Base-by-base conservation (phyloP, 2,797 vertebrate species). In the Clarias platycephalus region DNA sequence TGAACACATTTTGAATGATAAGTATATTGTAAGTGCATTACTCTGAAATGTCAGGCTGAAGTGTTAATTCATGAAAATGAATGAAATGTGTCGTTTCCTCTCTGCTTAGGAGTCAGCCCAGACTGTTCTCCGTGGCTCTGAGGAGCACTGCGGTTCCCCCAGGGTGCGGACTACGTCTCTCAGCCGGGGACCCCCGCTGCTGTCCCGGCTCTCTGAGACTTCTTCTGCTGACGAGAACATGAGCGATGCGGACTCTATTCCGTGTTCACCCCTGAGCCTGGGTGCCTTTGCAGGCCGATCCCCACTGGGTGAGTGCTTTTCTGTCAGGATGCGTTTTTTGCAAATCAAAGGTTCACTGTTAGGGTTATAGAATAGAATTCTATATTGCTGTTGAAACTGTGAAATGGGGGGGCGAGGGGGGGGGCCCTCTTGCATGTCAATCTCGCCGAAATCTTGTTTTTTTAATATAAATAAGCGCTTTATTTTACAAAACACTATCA, bases 121-220 rank as follows among this genome's bases (percentile, higher is more conserved):
- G 88, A 99, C 98, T 0, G 94, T 97, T 78, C 91, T 99, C 60
- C 94, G 98, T 49, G 98, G 98, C 55, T 96, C 93, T 0, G 97
- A 99, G 93, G 97, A 99, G 85, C 94, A 90, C 2, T 99, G 97
- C 31, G 97, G 98, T 55, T 99, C 97, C 34, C 94, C 95, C 26
- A 94, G 96, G 0, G 95, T 97, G 4, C 95, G 97, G 16, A 99
- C 97, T 0, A 64, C 95, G 16, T 98, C 98, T 0, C 90, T 93
- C 0, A 94, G 95, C 68, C 95, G 96, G 0, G 92, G 91, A 0
- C 97, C 97, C 0, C 96, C 94, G 0, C 92, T 96, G 80, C 91
- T 97, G 1, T 95, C 91, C 79, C 97, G 96, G 44, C 91, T 99
- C 2, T 99, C 98, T 0, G 97, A 99, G 89, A 98, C 95, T 26